Evolutionary conservation across 2,113 vertebrate species (phyloP), one percentile per base, ranked within the genome.

Genomic region (Asarcornis scutulata): DNA sequence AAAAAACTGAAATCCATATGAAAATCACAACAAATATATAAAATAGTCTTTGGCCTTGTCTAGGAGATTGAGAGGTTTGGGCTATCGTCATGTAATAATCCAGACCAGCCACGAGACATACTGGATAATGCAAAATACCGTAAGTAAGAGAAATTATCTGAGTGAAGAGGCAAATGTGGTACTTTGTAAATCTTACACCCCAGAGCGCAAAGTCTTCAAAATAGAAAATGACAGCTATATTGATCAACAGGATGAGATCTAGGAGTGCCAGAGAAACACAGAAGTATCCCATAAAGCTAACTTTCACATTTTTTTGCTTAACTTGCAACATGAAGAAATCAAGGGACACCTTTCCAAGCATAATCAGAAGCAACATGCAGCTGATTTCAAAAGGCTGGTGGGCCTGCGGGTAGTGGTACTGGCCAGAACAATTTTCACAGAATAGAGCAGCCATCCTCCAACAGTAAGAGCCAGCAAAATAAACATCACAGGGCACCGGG

Each of bases 141-240:
- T 98, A 98, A 74, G 97, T 92, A 13, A 98, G 95, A 36, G 98
- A 98, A 2, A 96, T 38, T 50, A 98, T 97, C 95, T 99, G 98
- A 40, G 98, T 97, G 73, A 99, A 88, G 16, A 99, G 95, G 80
- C 98, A 99, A 25, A 98, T 93, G 40, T 99, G 98, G 62, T 98
- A 98, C 42, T 48, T 96, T 2, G 98, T 99, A 83, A 99, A 91
- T 38, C 97, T 94, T 56, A 98, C 16, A 4, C 98, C 98, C 62
- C 98, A 92, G 78, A 98, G 52, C 0, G 94, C 63, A 71, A 98
- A 88, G 40, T 98, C 97, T 72, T 97, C 97, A 12, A 98, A 97
- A 71, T 82, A 94, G 83, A 97, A 97, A 80, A 99, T 93, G 48
- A 95, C 56, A 25, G 92, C 94, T 31, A 98, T 63, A 6, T 58